These are phyloP conservation scores for Theristicus caerulescens DNA, from an alignment of 2,113 vertebrate genomes.

Conservation along the genomic window DNA sequence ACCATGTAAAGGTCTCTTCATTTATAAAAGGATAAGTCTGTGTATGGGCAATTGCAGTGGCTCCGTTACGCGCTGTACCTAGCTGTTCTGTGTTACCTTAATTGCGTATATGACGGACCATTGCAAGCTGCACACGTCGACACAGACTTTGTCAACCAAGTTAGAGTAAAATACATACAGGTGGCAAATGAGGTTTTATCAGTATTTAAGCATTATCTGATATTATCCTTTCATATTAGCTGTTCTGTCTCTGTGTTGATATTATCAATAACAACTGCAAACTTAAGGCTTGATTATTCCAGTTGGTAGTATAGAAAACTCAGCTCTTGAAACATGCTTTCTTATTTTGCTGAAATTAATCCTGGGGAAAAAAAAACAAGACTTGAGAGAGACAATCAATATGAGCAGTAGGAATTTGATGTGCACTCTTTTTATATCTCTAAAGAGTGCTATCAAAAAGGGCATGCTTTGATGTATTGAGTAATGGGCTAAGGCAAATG, in stretches of 20 bases:
- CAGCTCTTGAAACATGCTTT: not conserved
- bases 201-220: not conserved
- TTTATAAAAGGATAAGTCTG: not conserved
- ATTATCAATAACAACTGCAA: not conserved
- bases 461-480: not conserved
- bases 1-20: not conserved
- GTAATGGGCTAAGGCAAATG: not conserved
- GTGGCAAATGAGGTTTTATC: not conserved
- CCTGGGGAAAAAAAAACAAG: not conserved
- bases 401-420: not conserved
- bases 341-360: not conserved
- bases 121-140: not conserved
- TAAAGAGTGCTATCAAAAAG: not conserved
- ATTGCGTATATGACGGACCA: not conserved
- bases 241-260: not conserved
- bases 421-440: not conserved
- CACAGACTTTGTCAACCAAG: not conserved
- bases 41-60: not conserved
- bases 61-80: not conserved
- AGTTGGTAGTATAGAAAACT: not conserved
- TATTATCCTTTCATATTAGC: not conserved
- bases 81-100: not conserved
- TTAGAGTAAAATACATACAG: not conserved
- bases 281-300: not conserved
- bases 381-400: not conserved